Percentiles rank a stretch among this genome's conserved stretches.
Conservation (phyloP, 2,888 invertebrate species). For the Flexamia atlantica region DNA sequence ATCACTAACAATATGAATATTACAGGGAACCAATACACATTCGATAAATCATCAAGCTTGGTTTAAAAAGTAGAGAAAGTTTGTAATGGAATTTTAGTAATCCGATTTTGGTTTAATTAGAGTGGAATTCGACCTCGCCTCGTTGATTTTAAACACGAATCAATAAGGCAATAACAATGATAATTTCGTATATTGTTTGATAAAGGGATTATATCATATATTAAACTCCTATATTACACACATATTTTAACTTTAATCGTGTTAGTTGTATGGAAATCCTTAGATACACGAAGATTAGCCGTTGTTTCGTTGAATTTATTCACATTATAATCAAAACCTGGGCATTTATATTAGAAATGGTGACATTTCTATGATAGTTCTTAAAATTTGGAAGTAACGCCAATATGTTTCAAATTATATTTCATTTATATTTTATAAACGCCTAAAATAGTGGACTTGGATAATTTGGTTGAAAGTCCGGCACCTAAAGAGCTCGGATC, state of each 20-base stretch:
- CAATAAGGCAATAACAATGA: conserved; percentile 1
- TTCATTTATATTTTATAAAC: too few species aligned
- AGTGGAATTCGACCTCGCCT: neutral
- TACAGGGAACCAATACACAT: too few species aligned
- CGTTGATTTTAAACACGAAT: neutral
- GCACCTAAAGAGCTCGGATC: neutral
- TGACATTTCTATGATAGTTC: too few species aligned
- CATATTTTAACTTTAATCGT: neutral
- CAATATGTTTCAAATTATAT: too few species aligned
- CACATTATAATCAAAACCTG: too few species aligned
- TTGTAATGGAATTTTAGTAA: conserved; percentile 4
- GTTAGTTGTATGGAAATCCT: neutral
- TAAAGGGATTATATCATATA: conserved; percentile 20
- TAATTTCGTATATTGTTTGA: conserved; percentile 8
- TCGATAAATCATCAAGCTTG: neutral
- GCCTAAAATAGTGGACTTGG: neutral
- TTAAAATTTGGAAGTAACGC: too few species aligned
- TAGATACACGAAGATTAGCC: too few species aligned
- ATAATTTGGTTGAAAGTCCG: conserved; percentile 5
- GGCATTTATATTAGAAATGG: too few species aligned
- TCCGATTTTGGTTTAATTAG: conserved; percentile 33
- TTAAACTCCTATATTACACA: neutral
- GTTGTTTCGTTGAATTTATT: too few species aligned
- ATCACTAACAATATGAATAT: too few species aligned
- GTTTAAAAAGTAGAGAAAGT: conserved; percentile 1